These are phyloP conservation scores for Colius striatus DNA, from an alignment of 2,113 vertebrate species.

Conservation along the genomic window DNA sequence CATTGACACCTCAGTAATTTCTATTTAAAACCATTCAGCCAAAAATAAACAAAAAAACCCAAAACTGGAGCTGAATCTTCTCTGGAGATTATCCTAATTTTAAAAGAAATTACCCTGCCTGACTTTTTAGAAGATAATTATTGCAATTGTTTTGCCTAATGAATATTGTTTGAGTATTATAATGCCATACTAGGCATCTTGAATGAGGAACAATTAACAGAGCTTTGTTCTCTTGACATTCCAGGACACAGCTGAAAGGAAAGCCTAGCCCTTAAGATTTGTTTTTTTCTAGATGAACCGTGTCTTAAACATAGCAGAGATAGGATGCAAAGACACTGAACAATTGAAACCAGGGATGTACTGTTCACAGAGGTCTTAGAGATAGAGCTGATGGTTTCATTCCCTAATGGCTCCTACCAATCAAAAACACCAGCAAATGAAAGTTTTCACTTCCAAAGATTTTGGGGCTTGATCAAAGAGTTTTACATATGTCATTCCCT, in stretches of 20 bases:
- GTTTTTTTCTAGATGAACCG: background rate
- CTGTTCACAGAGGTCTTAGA: background rate
- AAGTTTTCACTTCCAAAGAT: background rate
- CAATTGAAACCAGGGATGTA: background rate
- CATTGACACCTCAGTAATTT: slow-evolving; percentile 75
- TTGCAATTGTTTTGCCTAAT: slow-evolving; percentile 63
- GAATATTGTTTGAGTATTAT: slow-evolving; percentile 37
- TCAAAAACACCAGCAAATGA: background rate
- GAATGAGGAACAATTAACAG: slow-evolving; percentile 41
- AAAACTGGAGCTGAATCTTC: slow-evolving; percentile 52
- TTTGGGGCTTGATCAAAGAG: background rate
- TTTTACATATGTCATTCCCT: background rate
- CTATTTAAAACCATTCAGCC: slow-evolving; percentile 73
- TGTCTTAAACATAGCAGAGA: background rate
- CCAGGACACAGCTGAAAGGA: slow-evolving; percentile 11
- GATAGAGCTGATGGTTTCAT: background rate
- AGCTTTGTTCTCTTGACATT: slow-evolving; percentile 24
- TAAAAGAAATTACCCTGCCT: slow-evolving; percentile 57
- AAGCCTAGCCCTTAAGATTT: slow-evolving; percentile 16
- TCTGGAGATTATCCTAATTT: slow-evolving; percentile 64
- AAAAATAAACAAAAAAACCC: slow-evolving; percentile 69
- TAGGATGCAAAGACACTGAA: background rate
- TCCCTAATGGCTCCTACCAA: background rate
- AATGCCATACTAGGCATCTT: background rate
- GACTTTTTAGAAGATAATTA: slow-evolving; percentile 64